Evolutionary conservation across 2,113 vertebrate genomes (phyloP).

Genomic region (Hyla sarda): DNA sequence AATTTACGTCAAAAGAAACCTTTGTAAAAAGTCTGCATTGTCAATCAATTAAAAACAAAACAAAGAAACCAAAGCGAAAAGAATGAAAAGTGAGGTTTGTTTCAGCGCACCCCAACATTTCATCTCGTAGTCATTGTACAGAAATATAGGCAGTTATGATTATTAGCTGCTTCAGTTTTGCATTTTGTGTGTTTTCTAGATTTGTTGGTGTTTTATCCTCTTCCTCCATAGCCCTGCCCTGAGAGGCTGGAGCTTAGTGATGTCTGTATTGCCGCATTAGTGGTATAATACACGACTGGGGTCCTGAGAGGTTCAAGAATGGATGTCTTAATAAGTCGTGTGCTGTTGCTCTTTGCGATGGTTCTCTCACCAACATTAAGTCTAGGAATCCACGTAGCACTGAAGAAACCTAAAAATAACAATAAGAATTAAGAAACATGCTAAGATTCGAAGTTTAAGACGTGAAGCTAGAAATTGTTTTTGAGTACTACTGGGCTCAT

Average conservation of each 20-base stretch:
- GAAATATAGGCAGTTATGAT: conserved; percentile 54
- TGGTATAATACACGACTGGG: conserved; percentile 94
- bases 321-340: conserved; percentile 92
- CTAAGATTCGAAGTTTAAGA: not conserved
- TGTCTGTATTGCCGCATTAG: conserved; percentile 98
- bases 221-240: not conserved
- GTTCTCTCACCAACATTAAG: conserved; percentile 95
- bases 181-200: conserved; percentile 41
- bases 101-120: conserved; percentile 3
- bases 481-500: too few relatives aligned
- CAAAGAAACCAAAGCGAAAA: conserved; percentile 58
- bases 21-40: conserved; percentile 64
- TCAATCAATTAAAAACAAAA: conserved; percentile 50
- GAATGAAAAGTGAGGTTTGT: conserved; percentile 57
- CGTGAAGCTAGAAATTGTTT: not conserved
- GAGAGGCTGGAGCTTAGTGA: conserved; percentile 72
- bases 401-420: conserved; percentile 81
- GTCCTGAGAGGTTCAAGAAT: conserved; percentile 92
- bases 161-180: not conserved
- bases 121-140: conserved; percentile 35
- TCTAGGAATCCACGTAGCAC: conserved; percentile 93
- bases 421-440: not conserved
- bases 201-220: not conserved
- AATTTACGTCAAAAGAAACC: conserved; percentile 57
- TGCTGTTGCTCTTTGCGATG: conserved; percentile 91